phyloP scores from a whole-genome alignment of 2,113 vertebrate genomes.

The Xenopus borealis region DNA sequence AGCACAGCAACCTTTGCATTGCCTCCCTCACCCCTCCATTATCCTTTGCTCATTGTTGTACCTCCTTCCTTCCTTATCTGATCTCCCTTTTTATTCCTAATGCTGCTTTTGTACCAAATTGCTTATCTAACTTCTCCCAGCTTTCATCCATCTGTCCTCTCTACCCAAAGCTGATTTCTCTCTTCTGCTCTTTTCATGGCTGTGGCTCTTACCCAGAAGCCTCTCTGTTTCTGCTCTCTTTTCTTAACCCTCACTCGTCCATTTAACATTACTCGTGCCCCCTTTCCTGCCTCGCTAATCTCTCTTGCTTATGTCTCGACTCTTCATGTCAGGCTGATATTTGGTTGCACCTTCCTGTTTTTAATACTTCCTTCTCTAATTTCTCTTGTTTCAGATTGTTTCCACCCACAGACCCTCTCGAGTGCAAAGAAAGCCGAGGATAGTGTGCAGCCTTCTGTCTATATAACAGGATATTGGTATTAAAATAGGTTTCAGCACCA shows the following conservation, averaged over 20 bases:
- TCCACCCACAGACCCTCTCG: not conserved
- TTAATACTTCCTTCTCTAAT: slow-evolving; percentile 15
- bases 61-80: not conserved
- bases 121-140: not conserved
- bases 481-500: no score
- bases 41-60: not conserved
- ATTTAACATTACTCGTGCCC: no score
- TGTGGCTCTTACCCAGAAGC: no score
- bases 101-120: accelerated
- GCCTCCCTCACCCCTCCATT: not conserved
- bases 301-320: no score
- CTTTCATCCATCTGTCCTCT: not conserved
- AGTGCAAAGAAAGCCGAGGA: not conserved
- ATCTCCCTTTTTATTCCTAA: not conserved
- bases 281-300: no score
- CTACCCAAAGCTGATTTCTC: not conserved
- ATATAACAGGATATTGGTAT: no score
- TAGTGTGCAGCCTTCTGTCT: no score
- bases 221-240: not conserved
- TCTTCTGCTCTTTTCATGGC: not conserved
- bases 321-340: not conserved
- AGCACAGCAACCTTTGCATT: no score
- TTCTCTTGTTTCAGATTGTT: not conserved
- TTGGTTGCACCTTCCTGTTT: slow-evolving; percentile 8
- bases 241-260: no score